phyloP scores from a whole-genome alignment of 2,888 invertebrate genomes.

The Strigamia transsilvanica region DNA sequence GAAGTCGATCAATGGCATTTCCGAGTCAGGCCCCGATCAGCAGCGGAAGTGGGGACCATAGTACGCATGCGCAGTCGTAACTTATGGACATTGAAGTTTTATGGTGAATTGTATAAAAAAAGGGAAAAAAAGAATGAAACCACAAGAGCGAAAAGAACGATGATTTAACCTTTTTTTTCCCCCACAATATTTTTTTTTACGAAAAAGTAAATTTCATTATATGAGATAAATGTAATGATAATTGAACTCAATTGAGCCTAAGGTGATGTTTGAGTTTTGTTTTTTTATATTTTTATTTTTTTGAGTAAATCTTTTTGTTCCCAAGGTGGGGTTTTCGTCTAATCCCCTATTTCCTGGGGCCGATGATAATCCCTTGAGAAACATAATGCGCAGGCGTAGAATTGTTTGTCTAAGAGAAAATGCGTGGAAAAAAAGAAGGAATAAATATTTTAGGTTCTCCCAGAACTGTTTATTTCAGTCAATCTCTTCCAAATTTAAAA shows the following conservation, averaged over 20 bases:
- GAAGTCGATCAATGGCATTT: constrained; percentile 42
- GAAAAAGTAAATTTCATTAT: not conserved
- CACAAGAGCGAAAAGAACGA: not conserved
- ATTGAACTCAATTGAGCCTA: not conserved
- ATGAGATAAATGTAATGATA: constrained; percentile 5
- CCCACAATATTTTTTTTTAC: not conserved
- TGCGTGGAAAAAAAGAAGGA: constrained; percentile 13
- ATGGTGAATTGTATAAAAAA: constrained; percentile 35
- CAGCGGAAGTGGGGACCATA: constrained; percentile 41
- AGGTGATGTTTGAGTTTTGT: not conserved
- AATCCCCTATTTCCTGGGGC: constrained; percentile 34
- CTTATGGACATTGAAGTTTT: constrained; percentile 43
- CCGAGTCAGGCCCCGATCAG: constrained; percentile 37
- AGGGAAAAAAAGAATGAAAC: constrained; percentile 36
- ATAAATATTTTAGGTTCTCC: constrained; percentile 40
- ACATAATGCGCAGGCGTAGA: constrained; percentile 17
- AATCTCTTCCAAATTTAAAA: constrained; percentile 39
- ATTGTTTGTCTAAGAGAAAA: constrained; percentile 35
- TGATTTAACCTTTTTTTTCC: constrained; percentile 6
- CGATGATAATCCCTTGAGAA: constrained; percentile 27
- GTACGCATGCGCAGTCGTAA: constrained; percentile 31
- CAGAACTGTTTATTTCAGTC: constrained; percentile 36
- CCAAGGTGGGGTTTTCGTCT: constrained; percentile 24
- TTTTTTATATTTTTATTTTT: not conserved
- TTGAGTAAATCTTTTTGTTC: not conserved